Evolutionary conservation across 2,888 invertebrate species (phyloP).

Genomic region (Lasius platythorax): DNA sequence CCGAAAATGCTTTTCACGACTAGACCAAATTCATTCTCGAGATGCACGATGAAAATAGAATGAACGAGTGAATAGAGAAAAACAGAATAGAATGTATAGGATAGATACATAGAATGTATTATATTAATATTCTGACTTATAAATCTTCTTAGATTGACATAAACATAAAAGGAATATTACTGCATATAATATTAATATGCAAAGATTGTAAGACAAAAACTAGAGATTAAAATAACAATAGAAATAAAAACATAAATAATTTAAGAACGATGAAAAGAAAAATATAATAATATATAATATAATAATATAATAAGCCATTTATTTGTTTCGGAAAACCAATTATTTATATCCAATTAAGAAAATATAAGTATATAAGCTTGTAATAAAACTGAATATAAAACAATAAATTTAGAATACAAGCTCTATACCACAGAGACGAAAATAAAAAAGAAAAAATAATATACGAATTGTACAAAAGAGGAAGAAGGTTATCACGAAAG

Average conservation of each 20-base stretch:
- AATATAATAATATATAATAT: neutral
- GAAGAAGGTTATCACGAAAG: neutral
- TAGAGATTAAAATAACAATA: neutral
- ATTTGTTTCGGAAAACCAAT: neutral
- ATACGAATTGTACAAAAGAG: neutral
- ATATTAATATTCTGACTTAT: neutral
- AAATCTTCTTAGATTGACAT: neutral
- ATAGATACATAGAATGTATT: neutral
- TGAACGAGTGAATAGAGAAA: neutral
- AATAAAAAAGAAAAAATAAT: neutral
- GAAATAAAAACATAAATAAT: neutral
- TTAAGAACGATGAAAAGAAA: neutral
- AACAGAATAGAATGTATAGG: too few relatives aligned
- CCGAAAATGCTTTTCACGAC: slow-evolving; percentile 46
- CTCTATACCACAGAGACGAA: neutral
- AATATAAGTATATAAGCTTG: neutral
- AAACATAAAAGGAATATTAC: neutral
- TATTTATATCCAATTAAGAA: neutral
- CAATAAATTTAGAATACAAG: neutral
- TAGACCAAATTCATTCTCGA: slow-evolving; percentile 2
- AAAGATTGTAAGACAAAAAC: neutral
- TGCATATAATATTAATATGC: neutral
- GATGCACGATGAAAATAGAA: neutral
- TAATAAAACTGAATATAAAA: neutral
- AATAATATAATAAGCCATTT: neutral